Conservation (phyloP, 2,888 invertebrate genomes). For the Campoletis raptor region DNA sequence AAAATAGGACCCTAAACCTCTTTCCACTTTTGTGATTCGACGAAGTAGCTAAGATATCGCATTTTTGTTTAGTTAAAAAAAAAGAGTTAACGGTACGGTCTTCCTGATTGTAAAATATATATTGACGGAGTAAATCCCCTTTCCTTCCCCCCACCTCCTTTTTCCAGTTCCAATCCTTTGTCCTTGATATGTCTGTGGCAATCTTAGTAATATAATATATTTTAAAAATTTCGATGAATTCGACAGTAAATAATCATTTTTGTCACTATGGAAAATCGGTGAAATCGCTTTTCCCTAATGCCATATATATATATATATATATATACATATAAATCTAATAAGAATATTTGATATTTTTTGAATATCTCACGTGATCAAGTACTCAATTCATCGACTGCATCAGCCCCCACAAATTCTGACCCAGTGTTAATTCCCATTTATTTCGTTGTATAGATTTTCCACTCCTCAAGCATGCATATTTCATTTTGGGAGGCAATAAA, state of each 20-base stretch:
- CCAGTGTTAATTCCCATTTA: conserved; percentile 52
- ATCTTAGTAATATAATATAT: conserved; percentile 65
- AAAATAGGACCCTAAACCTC: background rate
- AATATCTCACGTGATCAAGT: conserved; percentile 37
- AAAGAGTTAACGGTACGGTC: conserved; percentile 60
- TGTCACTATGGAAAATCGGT: conserved; percentile 53
- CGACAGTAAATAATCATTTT: conserved; percentile 56
- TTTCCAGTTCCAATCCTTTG: background rate
- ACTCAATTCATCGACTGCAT: conserved; percentile 41
- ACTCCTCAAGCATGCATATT: conserved; percentile 56
- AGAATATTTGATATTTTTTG: conserved; percentile 65
- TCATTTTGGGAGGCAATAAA: conserved; percentile 55
- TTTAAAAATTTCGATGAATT: conserved; percentile 59
- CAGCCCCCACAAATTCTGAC: conserved; percentile 20
- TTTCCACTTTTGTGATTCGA: conserved; percentile 54
- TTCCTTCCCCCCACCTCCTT: background rate
- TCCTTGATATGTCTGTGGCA: conserved; percentile 64
- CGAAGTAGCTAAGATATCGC: conserved; percentile 33
- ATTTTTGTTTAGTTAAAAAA: conserved; percentile 26
- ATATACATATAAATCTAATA: conserved; percentile 38
- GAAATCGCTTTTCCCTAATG: conserved; percentile 56
- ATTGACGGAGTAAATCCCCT: conserved; percentile 36
- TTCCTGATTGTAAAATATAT: conserved; percentile 68
- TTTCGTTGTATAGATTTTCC: conserved; percentile 61
- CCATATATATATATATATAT: conserved; percentile 56